Percentiles rank a stretch among this genome's conserved stretches.
phyloP scores from a whole-genome alignment of 2,797 vertebrate genomes.

The Prionace glauca region DNA sequence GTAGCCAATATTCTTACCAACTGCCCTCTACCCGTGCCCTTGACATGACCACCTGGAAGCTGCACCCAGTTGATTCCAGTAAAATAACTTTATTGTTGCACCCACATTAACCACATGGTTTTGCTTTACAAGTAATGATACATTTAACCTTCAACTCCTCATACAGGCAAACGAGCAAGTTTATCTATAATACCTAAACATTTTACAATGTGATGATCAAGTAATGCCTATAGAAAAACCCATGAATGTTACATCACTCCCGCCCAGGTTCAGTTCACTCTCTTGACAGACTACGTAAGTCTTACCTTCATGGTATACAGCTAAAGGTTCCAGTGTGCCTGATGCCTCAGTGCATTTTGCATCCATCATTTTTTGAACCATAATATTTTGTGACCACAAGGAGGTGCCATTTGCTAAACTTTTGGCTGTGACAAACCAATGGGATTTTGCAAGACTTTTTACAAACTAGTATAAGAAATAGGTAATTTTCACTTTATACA shows the following conservation, averaged over 20 bases:
- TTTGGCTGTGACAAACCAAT: background rate
- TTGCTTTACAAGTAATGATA: background rate
- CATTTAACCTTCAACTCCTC: background rate
- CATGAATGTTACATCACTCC: background rate
- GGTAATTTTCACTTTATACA: background rate
- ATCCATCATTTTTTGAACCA: background rate
- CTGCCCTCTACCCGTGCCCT: background rate
- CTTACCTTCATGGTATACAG: background rate
- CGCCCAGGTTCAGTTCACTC: background rate
- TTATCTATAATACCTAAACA: background rate
- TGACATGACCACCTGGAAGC: background rate
- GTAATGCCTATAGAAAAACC: background rate
- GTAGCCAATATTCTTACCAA: background rate
- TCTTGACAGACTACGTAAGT: background rate
- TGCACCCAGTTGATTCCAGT: background rate
- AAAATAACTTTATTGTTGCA: background rate
- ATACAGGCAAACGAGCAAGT: background rate
- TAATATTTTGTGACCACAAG: constrained; percentile 7
- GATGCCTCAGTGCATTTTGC: background rate
- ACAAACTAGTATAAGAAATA: background rate
- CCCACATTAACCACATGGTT: background rate
- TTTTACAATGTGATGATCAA: background rate
- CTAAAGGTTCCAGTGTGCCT: background rate
- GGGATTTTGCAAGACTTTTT: background rate
- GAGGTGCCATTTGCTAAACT: constrained; percentile 25